Conservation (phyloP, 1,140 invertebrate genomes). For the Pomacea maculata region DNA sequence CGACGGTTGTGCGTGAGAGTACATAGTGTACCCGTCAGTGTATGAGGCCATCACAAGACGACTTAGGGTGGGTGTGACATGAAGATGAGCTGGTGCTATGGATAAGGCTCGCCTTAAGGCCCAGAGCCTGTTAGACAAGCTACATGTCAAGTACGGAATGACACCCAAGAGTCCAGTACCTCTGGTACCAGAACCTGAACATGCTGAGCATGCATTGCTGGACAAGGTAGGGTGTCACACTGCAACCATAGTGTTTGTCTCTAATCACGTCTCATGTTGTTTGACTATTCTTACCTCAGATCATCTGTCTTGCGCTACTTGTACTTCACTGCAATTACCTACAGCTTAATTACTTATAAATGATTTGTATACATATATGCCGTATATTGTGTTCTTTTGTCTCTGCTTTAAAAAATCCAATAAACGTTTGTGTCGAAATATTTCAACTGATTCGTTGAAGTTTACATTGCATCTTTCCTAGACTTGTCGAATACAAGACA, state of each 20-base stretch:
- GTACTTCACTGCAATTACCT: background rate
- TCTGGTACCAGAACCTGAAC: background rate
- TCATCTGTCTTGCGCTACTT: background rate
- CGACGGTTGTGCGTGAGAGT: no score
- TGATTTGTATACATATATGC: no score
- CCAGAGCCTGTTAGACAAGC: conserved; percentile 30
- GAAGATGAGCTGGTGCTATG: conserved; percentile 4
- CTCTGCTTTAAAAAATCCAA: no score
- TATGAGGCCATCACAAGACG: no score
- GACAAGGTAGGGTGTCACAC: background rate
- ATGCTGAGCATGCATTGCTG: background rate
- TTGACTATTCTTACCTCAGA: background rate
- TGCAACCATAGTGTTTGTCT: background rate
- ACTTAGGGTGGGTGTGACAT: no score
- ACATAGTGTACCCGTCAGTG: no score
- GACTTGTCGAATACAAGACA: no score
- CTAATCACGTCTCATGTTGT: background rate
- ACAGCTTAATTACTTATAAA: background rate
- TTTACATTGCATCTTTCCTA: no score
- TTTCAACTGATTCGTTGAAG: no score
- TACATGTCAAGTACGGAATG: conserved; percentile 30
- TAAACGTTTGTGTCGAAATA: no score
- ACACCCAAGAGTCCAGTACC: conserved; percentile 7
- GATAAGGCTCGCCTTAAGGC: conserved; percentile 26
- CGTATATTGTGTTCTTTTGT: no score